These are phyloP conservation scores for Carlito syrichta DNA, from an alignment of 2,113 vertebrate genomes.

Conservation along the genomic window DNA sequence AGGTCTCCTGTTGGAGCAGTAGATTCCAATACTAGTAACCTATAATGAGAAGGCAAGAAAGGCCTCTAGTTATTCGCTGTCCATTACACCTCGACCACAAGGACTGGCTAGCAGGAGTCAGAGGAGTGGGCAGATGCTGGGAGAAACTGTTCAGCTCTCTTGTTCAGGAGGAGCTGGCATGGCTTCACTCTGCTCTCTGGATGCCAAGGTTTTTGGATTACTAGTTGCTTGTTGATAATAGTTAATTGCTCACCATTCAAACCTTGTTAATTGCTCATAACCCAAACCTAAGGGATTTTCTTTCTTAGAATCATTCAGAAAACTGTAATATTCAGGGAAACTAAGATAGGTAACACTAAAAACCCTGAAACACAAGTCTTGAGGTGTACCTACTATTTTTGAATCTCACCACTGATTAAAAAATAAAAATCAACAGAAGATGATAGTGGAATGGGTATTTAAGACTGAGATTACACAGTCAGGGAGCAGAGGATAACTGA, in stretches of 20 bases:
- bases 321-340: neutral
- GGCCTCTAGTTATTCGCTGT: neutral
- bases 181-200: neutral
- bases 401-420: neutral
- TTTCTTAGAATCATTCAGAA: slow-evolving; percentile 26
- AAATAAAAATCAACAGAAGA: slow-evolving; percentile 20
- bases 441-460: neutral
- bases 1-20: slow-evolving; percentile 93
- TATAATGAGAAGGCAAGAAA: slow-evolving; percentile 73
- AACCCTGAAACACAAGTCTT: slow-evolving; percentile 20
- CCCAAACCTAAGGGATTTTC: neutral
- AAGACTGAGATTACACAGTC: neutral
- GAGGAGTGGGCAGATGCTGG: neutral
- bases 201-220: neutral
- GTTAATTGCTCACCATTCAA: neutral
- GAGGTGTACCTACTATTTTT: neutral
- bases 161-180: neutral
- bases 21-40: slow-evolving; percentile 98
- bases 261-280: neutral
- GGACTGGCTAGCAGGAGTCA: neutral
- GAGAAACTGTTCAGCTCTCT: neutral
- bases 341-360: neutral
- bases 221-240: neutral
- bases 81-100: neutral
- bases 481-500: neutral